phyloP scores from a whole-genome alignment of 1,140 invertebrate genomes.

The Pentalonia nigronervosa region DNA sequence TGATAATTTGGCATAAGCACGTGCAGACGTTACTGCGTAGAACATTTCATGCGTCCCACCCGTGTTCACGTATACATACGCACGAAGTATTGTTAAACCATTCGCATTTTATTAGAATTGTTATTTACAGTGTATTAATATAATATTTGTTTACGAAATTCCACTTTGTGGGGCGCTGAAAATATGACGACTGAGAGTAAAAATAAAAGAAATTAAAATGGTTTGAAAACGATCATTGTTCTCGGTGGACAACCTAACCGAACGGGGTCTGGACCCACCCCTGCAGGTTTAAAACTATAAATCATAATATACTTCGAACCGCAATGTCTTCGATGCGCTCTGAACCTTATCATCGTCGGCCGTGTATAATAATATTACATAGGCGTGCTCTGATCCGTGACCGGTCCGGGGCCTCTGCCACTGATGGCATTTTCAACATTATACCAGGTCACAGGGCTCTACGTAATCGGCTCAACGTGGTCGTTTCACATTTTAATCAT shows the following conservation, averaged over 20 bases:
- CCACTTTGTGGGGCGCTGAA: not conserved
- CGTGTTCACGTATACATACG: not conserved
- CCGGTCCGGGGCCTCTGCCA: not conserved
- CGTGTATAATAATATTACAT: slow-evolving; percentile 1
- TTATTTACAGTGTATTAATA: not conserved
- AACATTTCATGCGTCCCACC: not conserved
- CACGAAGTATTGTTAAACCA: not conserved
- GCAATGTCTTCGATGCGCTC: not conserved
- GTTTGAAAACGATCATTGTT: not conserved
- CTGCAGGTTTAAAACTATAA: not conserved
- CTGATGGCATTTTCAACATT: not conserved
- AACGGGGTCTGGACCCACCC: not conserved
- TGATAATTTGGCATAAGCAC: not conserved
- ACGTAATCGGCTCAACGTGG: not conserved
- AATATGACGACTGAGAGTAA: not conserved
- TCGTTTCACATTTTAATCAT: not conserved
- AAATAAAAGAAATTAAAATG: not conserved
- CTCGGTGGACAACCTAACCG: not conserved
- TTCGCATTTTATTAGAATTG: not conserved
- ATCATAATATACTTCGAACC: slow-evolving; percentile 8
- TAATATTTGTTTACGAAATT: not conserved
- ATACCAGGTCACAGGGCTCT: not conserved
- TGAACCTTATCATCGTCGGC: not conserved
- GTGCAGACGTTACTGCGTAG: not conserved
- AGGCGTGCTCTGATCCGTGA: not conserved